Percentiles rank a stretch among this genome's conserved stretches.
Conservation (phyloP, 2,113 vertebrate genomes). For the Illadopsis cleaveri region DNA sequence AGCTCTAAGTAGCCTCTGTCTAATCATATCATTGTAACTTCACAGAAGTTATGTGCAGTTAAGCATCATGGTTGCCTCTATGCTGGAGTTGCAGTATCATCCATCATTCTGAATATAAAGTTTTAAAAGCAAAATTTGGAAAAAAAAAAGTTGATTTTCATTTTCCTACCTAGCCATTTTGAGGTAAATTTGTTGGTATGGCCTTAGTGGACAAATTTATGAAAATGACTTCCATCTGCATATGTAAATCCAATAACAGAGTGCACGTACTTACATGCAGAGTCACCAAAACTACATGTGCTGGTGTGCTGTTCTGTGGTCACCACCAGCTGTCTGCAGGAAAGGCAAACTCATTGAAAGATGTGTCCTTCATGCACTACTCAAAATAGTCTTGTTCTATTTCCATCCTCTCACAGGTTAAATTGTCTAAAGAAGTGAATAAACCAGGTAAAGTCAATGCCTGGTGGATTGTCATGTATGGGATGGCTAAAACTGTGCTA, state of each 20-base stretch:
- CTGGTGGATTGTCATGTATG: not conserved
- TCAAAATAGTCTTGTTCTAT: not conserved
- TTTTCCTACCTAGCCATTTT: not conserved
- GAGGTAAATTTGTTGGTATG: not conserved
- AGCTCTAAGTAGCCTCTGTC: not conserved
- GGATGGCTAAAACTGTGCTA: not conserved
- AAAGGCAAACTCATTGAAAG: not conserved
- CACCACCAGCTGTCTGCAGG: not conserved
- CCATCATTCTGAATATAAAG: not conserved
- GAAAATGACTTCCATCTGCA: not conserved
- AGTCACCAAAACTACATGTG: not conserved
- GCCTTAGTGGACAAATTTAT: not conserved
- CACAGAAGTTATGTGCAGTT: not conserved
- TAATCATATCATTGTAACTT: not conserved
- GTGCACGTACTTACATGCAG: accelerated
- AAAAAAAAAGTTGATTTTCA: not conserved
- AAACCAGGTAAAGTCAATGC: not conserved
- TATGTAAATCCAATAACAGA: not conserved
- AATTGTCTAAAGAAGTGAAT: not conserved
- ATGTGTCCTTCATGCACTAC: not conserved
- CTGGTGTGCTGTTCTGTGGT: not conserved
- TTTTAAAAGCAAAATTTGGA: not conserved
- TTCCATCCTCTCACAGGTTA: not conserved
- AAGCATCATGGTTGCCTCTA: not conserved
- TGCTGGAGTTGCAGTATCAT: not conserved